A percentile compares a stretch with the other conserved stretches of the same genome.
Evolutionary conservation across 2,797 vertebrate genomes (phyloP).

Genomic region (Acanthurus leucopareius): DNA sequence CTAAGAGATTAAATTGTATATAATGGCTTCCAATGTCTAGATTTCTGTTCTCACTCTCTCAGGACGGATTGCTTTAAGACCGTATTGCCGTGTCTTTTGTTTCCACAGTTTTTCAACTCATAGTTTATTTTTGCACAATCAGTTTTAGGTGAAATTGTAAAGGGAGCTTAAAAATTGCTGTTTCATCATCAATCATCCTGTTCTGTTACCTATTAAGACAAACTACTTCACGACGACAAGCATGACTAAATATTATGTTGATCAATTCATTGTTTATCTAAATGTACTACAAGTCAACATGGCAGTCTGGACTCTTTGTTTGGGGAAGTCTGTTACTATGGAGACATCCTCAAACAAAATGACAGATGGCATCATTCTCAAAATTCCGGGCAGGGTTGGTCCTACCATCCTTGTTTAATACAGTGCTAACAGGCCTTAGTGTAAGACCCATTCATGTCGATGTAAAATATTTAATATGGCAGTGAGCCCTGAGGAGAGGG

Average conservation of each 20-base stretch:
- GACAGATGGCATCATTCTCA: conserved; percentile 2
- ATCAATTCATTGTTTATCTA: background rate
- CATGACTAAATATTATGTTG: background rate
- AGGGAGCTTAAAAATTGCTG: background rate
- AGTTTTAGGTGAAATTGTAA: background rate
- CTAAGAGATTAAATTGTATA: background rate
- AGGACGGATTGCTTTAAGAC: background rate
- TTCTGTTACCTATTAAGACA: background rate
- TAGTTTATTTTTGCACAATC: background rate
- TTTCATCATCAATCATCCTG: background rate
- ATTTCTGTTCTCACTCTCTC: background rate
- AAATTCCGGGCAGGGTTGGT: background rate
- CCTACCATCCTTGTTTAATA: conserved; percentile 11
- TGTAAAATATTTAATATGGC: conserved; percentile 76
- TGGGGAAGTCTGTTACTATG: background rate
- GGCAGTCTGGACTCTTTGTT: background rate
- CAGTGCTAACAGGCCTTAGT: conserved; percentile 8
- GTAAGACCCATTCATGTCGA: conserved; percentile 44
- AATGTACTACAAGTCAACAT: background rate
- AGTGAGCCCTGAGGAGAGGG: conserved; percentile 71
- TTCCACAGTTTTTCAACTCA: background rate
- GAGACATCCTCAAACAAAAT: background rate
- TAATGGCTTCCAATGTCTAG: background rate
- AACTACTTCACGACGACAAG: background rate
- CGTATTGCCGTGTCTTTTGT: background rate